Conservation (phyloP, 92 coral and sea anemone genomes). For the Hydrozoanthus gracilis region DNA sequence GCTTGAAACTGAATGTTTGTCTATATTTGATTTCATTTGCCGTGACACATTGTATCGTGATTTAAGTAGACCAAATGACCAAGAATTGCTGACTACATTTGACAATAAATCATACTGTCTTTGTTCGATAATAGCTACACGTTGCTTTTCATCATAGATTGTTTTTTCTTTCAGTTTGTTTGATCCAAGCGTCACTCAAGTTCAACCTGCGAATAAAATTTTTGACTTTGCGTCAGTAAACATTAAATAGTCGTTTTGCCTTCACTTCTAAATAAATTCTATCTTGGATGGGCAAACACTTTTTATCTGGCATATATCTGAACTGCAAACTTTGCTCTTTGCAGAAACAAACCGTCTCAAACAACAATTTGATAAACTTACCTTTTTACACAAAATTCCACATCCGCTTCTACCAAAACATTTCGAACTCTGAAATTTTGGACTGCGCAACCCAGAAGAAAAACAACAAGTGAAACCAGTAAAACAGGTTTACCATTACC, state of each 20-base stretch:
- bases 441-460: neutral
- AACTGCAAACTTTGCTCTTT: conserved; percentile 23
- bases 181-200: conserved; percentile 27
- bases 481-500: conserved; percentile 26
- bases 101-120: conserved; percentile 18
- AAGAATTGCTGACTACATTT: conserved; percentile 21
- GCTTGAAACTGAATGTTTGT: conserved; percentile 21
- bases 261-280: conserved; percentile 22
- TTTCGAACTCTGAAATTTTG: neutral
- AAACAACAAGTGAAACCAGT: conserved; percentile 20
- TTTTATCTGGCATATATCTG: conserved; percentile 13
- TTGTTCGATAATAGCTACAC: conserved; percentile 18
- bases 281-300: conserved; percentile 2
- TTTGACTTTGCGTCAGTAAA: conserved; percentile 5
- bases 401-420: conserved; percentile 7
- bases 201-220: conserved; percentile 27
- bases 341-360: conserved; percentile 18
- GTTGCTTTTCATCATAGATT: conserved; percentile 28
- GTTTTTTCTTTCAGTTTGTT: conserved; percentile 15
- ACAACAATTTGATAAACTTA: conserved; percentile 22
- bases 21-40: conserved; percentile 13
- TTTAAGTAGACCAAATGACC: conserved; percentile 20
- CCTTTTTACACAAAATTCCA: conserved; percentile 1
- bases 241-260: conserved; percentile 17
- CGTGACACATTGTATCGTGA: conserved; percentile 7